These are phyloP conservation scores for Esperia sulphurella DNA, from an alignment of 2,888 invertebrate genomes.

Conservation along the genomic window DNA sequence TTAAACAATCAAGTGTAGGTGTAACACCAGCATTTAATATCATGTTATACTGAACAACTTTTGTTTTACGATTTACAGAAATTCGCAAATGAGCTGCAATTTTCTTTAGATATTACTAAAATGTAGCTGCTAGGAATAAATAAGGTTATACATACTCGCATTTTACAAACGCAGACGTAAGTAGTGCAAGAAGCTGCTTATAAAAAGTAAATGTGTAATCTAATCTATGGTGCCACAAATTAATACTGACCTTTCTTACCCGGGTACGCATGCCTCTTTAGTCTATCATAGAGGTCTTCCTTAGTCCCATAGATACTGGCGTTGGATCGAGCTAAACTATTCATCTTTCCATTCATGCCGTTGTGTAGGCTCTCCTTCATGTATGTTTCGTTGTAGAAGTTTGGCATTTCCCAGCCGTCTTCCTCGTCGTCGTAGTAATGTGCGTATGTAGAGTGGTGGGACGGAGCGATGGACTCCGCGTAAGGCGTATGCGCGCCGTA, in stretches of 20 bases:
- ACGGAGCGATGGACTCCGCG: conserved; percentile 96
- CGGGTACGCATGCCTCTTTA: conserved; percentile 96
- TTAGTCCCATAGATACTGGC: conserved; percentile 97
- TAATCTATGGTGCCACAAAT: conserved; percentile 59
- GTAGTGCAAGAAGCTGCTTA: conserved; percentile 39
- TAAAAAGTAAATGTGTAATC: conserved; percentile 44
- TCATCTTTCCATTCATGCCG: conserved; percentile 92
- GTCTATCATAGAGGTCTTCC: conserved; percentile 96
- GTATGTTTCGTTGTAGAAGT: conserved; percentile 97
- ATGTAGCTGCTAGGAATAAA: no score
- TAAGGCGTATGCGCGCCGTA: conserved; percentile 97
- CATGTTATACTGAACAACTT: no score
- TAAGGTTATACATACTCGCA: no score
- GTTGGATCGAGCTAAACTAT: conserved; percentile 94
- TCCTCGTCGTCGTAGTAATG: conserved; percentile 98
- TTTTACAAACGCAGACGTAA: neutral
- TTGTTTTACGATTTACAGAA: no score
- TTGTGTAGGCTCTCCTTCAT: conserved; percentile 96
- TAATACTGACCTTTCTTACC: conserved; percentile 92
- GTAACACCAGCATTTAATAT: no score
- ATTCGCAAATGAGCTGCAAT: no score
- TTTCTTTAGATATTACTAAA: no score
- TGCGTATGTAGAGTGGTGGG: conserved; percentile 96
- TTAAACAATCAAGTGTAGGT: no score
- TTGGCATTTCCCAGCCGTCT: conserved; percentile 98